Percentiles rank a stretch among this genome's conserved stretches.
Conservation (phyloP, 2,888 invertebrate species). For the Entomobrya proxima region DNA sequence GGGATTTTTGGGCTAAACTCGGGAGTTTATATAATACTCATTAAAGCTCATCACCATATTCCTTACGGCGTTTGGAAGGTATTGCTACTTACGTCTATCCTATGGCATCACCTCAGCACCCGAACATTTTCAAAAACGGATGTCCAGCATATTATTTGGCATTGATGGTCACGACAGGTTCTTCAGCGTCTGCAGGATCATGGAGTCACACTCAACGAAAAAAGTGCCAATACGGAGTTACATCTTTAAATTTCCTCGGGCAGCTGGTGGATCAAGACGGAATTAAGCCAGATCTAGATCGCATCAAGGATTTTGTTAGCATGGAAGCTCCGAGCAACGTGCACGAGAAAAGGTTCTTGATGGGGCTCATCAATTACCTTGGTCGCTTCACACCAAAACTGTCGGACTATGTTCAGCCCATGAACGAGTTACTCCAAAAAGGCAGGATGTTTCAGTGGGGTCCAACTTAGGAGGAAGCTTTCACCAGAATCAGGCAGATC, state of each 20-base stretch:
- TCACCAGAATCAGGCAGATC: background rate
- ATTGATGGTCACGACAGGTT: background rate
- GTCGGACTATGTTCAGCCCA: background rate
- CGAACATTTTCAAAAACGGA: background rate
- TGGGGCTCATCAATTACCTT: conserved; percentile 12
- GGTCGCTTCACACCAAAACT: background rate
- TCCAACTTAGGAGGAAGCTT: background rate
- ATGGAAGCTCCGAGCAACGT: background rate
- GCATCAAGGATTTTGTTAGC: background rate
- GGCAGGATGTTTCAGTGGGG: conserved; percentile 2
- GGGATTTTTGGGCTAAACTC: too few relatives aligned
- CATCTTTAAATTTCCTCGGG: conserved; percentile 9
- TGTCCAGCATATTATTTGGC: background rate
- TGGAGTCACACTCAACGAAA: background rate
- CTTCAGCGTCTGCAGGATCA: background rate
- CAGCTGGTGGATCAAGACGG: conserved; percentile 9
- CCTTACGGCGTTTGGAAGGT: conserved; percentile 8
- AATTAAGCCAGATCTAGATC: background rate
- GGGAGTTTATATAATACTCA: too few relatives aligned
- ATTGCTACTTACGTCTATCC: background rate
- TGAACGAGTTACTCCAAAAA: background rate
- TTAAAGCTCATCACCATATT: conserved; percentile 6
- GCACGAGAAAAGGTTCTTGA: background rate
- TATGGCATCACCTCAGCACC: conserved; percentile 28
- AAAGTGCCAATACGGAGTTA: conserved; percentile 1